A percentile compares a stretch with the other conserved stretches of the same genome.
phyloP scores from a whole-genome alignment of 2,888 invertebrate species.

The Mythimna pallens region DNA sequence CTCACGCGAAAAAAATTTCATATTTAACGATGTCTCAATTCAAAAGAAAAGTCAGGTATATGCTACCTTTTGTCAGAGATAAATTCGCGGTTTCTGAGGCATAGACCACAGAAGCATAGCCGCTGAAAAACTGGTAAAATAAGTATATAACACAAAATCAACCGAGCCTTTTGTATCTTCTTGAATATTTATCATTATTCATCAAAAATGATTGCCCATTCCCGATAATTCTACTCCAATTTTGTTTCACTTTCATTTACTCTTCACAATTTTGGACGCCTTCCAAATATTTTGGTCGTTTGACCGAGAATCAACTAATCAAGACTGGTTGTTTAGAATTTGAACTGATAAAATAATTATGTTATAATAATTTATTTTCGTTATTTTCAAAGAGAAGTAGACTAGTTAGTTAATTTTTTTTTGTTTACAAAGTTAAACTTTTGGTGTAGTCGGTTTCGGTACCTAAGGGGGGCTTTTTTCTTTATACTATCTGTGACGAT shows the following conservation, averaged over 20 bases:
- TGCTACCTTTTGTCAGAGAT: no score
- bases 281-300: slow-evolving; percentile 23
- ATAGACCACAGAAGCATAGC: no score
- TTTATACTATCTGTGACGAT: no score
- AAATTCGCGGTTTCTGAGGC: no score
- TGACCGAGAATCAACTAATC: slow-evolving; percentile 20
- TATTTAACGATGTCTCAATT: no score
- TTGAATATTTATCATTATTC: slow-evolving; percentile 11
- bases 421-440: not conserved
- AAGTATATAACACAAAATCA: no score
- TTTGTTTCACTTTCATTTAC: slow-evolving; percentile 27
- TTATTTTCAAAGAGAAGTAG: not conserved
- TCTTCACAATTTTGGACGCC: slow-evolving; percentile 20
- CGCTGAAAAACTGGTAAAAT: no score
- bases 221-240: slow-evolving; percentile 3
- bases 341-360: slow-evolving; percentile 3
- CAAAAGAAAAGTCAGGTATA: no score
- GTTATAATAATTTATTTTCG: not conserved
- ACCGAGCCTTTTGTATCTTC: not conserved
- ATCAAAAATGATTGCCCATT: slow-evolving; percentile 31
- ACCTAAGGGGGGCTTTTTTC: no score
- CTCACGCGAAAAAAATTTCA: no score
- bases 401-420: not conserved
- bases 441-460: no score
- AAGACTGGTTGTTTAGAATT: slow-evolving; percentile 20